These are phyloP conservation scores for Cherax quadricarinatus DNA, from an alignment of 1,140 invertebrate species.

Conservation along the genomic window DNA sequence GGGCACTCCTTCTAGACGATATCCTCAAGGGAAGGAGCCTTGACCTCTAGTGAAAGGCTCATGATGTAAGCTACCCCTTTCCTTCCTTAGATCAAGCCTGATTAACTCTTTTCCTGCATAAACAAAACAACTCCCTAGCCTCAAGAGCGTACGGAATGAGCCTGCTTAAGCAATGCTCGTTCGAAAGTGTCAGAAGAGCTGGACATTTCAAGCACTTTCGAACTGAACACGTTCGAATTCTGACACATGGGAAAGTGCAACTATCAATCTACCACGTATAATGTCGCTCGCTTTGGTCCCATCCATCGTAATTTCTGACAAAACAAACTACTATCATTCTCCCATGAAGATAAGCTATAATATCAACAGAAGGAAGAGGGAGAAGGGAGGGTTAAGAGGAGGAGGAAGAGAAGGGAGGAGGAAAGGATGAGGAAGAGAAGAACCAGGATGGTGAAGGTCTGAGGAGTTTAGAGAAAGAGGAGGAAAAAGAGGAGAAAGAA, in stretches of 20 bases:
- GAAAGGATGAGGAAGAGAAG: not conserved
- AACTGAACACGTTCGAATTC: constrained; percentile 4
- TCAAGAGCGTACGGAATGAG: too few species aligned
- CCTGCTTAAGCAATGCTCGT: too few species aligned
- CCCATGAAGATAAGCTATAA: constrained; percentile 29
- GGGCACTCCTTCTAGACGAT: too few species aligned
- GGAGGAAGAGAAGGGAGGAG: not conserved
- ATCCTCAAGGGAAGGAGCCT: too few species aligned
- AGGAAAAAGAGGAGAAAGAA: not conserved
- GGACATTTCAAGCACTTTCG: not conserved
- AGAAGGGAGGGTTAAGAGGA: not conserved
- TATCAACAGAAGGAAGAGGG: not conserved
- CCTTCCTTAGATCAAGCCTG: too few species aligned
- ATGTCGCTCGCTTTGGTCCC: constrained; percentile 16
- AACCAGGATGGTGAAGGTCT: not conserved
- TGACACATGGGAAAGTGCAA: not conserved
- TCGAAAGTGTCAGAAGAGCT: too few species aligned
- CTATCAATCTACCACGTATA: constrained; percentile 33
- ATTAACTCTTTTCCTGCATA: too few species aligned
- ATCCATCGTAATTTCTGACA: constrained; percentile 43
- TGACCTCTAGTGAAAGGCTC: too few species aligned
- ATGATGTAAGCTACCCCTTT: too few species aligned
- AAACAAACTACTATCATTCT: constrained; percentile 54
- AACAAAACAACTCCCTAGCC: too few species aligned
- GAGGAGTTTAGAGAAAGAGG: too few species aligned